Evolutionary conservation across 2,797 vertebrate species (phyloP), one percentile per base, ranked within the genome.

Genomic region (Peromyscus attwateri): DNA sequence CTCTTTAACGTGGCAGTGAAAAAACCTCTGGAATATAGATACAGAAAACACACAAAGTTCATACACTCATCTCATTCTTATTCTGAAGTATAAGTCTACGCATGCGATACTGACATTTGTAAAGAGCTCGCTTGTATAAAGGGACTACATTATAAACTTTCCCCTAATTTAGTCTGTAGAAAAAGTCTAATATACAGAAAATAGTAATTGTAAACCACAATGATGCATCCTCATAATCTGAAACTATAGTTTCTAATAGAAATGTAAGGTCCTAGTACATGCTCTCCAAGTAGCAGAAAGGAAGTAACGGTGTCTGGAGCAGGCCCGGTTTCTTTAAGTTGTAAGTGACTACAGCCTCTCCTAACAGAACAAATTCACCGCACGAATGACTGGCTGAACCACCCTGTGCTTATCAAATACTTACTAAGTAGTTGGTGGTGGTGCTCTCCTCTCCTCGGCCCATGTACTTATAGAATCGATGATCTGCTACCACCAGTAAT

Each of bases 361-460:
- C 46, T 55, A 76, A 17, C 21, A 60, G 27, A 77, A 49, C 37
- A 5, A 57, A 64, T 12, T 75, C 31, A 16, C 19, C 52, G 29
- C 52, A 10, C 25, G 10, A 31, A 8, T 34, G 34, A 57, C 85
- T 19, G 71, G 83, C 40, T 19, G 92, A 93, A 49, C n/a, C 19
- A n/a, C 19, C 66, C 34, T 6, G 82, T 6, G 34, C 8, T 0
- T 11, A 5, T 14, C 68, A 34, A 40, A 95, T 92, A 96, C 99
- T 98, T 94, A 99, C 99, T 98, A 99, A 98, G 97, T 99, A 99
- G 98, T 99, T 99, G 88, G 99, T 99, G 0, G 99, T 99, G 71
- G 99, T 99, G 71, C 99, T 99, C 98, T 99, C 99, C 93, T 99
- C 99, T 95, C 99, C 98, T 6, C 99, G 99, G 46, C 99, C 99